A percentile compares a stretch with the other conserved stretches of the same genome.
These are phyloP conservation scores for Drosophila nigromelanica DNA, from an alignment of 1,140 invertebrate genomes.

Conservation along the genomic window DNA sequence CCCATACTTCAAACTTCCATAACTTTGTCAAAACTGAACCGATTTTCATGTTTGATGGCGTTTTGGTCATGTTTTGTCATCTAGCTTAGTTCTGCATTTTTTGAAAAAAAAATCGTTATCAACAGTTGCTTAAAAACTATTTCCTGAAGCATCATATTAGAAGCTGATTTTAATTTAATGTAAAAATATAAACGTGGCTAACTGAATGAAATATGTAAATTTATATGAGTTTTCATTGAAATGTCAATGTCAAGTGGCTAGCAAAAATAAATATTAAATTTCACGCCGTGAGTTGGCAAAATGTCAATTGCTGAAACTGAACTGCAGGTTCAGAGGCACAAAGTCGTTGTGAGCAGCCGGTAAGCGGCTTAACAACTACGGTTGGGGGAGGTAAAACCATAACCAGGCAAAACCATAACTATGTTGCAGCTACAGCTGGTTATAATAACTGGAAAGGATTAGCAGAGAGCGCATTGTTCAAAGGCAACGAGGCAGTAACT, in stretches of 20 bases:
- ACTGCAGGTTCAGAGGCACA: conserved; percentile 21
- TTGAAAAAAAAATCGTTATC: too few relatives aligned
- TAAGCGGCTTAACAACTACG: conserved; percentile 63
- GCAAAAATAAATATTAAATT: conserved; percentile 68
- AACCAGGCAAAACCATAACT: conserved; percentile 70
- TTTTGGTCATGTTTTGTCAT: too few relatives aligned
- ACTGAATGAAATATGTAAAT: too few relatives aligned
- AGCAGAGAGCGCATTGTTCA: conserved; percentile 56
- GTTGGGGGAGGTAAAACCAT: conserved; percentile 6
- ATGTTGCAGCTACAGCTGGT: conserved; percentile 54
- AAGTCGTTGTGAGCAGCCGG: conserved; percentile 25
- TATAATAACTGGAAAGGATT: conserved; percentile 72
- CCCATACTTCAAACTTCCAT: too few relatives aligned
- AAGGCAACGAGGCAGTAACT: conserved; percentile 28
- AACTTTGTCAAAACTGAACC: too few relatives aligned
- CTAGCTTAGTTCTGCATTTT: too few relatives aligned
- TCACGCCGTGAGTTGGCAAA: conserved; percentile 18
- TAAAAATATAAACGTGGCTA: neutral
- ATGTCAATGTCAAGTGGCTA: conserved; percentile 62
- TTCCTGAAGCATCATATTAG: too few relatives aligned
- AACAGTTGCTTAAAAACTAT: too few relatives aligned
- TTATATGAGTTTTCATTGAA: conserved; percentile 29
- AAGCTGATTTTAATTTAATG: too few relatives aligned
- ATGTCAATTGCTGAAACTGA: conserved; percentile 70
- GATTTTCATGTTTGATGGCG: too few relatives aligned